Evolutionary conservation across 23 tunicate genomes (phyloP).

Genomic region (Trididemnum nubilum): DNA sequence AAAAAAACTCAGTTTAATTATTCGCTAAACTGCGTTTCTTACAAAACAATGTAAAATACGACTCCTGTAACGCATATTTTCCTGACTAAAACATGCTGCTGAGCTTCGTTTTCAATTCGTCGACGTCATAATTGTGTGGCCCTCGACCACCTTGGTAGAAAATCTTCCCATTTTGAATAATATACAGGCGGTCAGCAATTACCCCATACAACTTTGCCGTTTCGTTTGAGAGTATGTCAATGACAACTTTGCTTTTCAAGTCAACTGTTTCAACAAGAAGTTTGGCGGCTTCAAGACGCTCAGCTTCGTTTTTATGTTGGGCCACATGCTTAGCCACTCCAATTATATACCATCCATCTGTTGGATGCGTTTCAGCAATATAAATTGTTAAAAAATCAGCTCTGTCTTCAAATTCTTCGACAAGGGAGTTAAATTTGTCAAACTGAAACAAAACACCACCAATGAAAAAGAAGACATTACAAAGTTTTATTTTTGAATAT

Average conservation of each 20-base stretch:
- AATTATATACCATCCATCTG: conserved; percentile 15
- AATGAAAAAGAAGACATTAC: too few species aligned
- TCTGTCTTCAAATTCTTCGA: not conserved
- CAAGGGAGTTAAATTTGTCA: not conserved
- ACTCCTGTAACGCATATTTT: too few species aligned
- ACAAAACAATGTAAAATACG: too few species aligned
- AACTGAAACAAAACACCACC: too few species aligned
- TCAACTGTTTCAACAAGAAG: not conserved
- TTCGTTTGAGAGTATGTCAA: conserved; percentile 2
- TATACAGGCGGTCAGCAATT: not conserved
- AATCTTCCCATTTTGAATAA: not conserved
- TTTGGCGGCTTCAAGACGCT: conserved; percentile 6
- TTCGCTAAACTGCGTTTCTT: too few species aligned
- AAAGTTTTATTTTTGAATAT: too few species aligned
- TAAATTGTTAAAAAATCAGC: conserved; percentile 13
- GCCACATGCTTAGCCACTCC: not conserved
- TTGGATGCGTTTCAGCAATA: conserved; percentile 17
- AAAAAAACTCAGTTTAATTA: too few species aligned
- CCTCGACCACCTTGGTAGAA: conserved; percentile 17
- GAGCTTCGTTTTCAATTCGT: not conserved
- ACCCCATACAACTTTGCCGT: conserved; percentile 7
- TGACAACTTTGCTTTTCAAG: conserved; percentile 1
- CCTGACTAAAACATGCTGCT: too few species aligned
- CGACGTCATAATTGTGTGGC: conserved; percentile 2
- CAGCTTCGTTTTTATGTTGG: not conserved